A percentile compares a stretch with the other conserved stretches of the same genome.
These are phyloP conservation scores for Catalaphyllia jardinei DNA, from an alignment of 64 coral and sea anemone species.

Conservation along the genomic window DNA sequence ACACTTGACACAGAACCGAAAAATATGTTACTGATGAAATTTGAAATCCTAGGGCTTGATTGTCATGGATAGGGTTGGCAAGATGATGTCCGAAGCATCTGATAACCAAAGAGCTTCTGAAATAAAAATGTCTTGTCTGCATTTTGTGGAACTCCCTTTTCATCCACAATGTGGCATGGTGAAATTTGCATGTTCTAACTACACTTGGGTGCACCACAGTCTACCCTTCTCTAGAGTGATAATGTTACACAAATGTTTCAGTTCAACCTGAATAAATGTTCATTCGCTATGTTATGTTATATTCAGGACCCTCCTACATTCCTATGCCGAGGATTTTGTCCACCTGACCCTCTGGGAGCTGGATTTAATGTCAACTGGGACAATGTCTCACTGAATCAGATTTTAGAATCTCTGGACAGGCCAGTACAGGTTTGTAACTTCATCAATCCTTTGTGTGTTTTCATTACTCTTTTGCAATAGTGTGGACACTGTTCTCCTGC, in stretches of 20 bases:
- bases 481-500: neutral
- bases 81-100: too few relatives aligned
- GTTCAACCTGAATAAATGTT: neutral
- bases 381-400: conserved; percentile 65
- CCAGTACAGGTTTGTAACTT: conserved; percentile 7
- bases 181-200: too few relatives aligned
- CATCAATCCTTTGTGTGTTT: neutral
- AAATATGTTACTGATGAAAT: too few relatives aligned
- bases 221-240: too few relatives aligned
- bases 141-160: too few relatives aligned
- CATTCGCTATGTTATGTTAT: neutral
- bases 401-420: conserved; percentile 53
- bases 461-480: neutral
- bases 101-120: too few relatives aligned
- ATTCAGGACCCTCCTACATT: conserved; percentile 91
- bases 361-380: conserved; percentile 97
- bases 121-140: too few relatives aligned
- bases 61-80: too few relatives aligned
- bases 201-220: too few relatives aligned
- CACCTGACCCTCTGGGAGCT: conserved; percentile 94
- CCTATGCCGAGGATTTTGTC: conserved; percentile 95
- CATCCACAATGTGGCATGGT: too few relatives aligned
- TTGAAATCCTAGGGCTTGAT: too few relatives aligned
- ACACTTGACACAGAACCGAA: too few relatives aligned
- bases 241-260: neutral